phyloP scores from a whole-genome alignment of 2,888 invertebrate species.

The Petrophora chlorosata region DNA sequence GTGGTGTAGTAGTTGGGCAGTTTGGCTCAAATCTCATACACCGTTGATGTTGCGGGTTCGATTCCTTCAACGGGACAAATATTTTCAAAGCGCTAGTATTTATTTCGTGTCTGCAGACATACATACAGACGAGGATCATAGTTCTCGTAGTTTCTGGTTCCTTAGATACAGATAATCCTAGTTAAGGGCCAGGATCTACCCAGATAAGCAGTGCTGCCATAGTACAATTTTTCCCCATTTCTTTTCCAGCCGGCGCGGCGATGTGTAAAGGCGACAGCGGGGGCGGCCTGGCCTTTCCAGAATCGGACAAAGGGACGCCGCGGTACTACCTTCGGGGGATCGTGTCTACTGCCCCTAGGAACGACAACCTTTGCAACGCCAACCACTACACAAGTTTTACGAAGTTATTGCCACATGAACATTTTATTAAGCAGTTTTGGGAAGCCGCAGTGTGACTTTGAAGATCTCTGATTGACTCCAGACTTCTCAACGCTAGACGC shows the following conservation, averaged over 20 bases:
- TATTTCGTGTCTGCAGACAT: no score
- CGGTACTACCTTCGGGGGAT: constrained; percentile 66
- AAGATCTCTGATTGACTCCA: background rate
- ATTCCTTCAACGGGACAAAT: no score
- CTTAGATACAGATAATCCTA: no score
- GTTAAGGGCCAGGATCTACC: no score
- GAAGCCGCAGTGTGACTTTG: background rate
- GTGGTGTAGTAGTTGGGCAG: background rate
- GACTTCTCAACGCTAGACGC: no score
- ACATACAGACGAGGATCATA: no score
- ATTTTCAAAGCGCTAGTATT: no score
- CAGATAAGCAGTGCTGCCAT: no score
- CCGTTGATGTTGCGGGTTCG: no score
- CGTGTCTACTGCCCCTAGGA: constrained; percentile 57
- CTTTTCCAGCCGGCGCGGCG: constrained; percentile 14
- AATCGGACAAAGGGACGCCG: constrained; percentile 41
- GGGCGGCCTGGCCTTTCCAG: constrained; percentile 62
- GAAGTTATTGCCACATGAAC: constrained; percentile 53
- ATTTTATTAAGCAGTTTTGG: constrained; percentile 53
- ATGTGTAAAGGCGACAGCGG: constrained; percentile 37
- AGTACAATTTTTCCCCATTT: background rate
- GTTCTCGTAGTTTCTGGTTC: no score
- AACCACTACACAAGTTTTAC: constrained; percentile 60
- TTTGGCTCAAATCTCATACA: no score
- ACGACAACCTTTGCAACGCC: constrained; percentile 53